Evolutionary conservation across 2,797 vertebrate species (phyloP).

Genomic region (Diceros bicornis): DNA sequence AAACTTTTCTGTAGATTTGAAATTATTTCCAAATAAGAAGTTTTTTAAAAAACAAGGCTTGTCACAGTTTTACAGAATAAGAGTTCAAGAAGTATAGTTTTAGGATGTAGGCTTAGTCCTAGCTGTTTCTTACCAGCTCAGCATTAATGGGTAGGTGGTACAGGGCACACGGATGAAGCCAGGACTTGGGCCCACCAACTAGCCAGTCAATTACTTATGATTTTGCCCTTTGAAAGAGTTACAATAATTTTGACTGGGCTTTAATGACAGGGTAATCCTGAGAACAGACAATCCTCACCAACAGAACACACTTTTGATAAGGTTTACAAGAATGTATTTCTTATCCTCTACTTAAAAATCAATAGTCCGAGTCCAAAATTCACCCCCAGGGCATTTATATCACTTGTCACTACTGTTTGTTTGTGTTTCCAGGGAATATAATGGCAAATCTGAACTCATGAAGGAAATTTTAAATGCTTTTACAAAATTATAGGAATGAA

Average conservation of each 20-base stretch:
- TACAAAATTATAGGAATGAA: neutral
- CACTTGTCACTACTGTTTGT: neutral
- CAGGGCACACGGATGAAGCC: neutral
- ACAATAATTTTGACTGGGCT: neutral
- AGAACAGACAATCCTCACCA: neutral
- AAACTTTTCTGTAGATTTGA: neutral
- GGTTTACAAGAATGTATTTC: neutral
- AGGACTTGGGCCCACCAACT: no score
- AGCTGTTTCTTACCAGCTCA: neutral
- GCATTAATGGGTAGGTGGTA: neutral
- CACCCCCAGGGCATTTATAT: neutral
- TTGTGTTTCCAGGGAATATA: conserved; percentile 51
- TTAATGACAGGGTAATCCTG: neutral
- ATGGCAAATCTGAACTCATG: conserved; percentile 37
- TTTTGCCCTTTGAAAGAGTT: neutral
- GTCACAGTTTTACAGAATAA: neutral
- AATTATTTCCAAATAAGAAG: conserved; percentile 29
- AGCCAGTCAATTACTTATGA: neutral
- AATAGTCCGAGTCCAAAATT: neutral
- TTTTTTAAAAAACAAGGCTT: neutral
- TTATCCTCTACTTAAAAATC: neutral
- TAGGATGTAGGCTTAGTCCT: neutral
- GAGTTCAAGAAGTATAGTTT: neutral
- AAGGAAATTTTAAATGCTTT: conserved; percentile 26
- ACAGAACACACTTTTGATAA: neutral